Evolutionary conservation across 2,113 vertebrate genomes (phyloP), one percentile per base, ranked within the genome.

Genomic region (Oriolus oriolus): DNA sequence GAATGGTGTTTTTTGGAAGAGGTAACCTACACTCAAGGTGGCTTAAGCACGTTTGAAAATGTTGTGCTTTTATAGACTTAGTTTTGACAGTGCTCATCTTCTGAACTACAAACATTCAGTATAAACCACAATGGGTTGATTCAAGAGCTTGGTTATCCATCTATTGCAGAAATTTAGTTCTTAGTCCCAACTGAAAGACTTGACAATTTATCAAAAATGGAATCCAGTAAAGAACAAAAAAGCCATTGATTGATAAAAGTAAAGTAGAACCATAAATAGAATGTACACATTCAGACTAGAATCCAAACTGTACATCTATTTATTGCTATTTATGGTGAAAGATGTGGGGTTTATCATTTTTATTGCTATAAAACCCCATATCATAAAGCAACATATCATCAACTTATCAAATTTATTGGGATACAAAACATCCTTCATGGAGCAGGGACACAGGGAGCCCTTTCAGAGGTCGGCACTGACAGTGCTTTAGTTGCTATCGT

Each of bases 391-490:
- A 84, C 31, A 24, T 82, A 78, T 73, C 31, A 68, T 60, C 75
- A 73, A 5, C 31, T 84, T 68, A 70, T 80, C 35, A 57, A 39
- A 85, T 78, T 47, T 93, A 64, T 94, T 93, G 50, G 68, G 85
- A 89, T 49, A 84, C 49, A 95, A 86, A 93, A 47, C 74, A 44
- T 93, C 88, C 49, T 81, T 89, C 71, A 69, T 53, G 42, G 20
- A 95, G 74, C 71, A 90, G 18, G 78, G 57, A 71, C 82, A 92
- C 63, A 87, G 63, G 90, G 53, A 90, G 81, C 68, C 89, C 89
- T 96, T 94, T 42, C 84, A 69, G 73, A 91, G 90, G 21, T 86
- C 52, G 49, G 45, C 49, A 76, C 84, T 88, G 93, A 77, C 90
- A 82, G 42, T 76, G 74, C 71, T 92, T 91, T 42, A 95, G 80